A percentile compares a stretch with the other conserved stretches of the same genome.
Conservation (phyloP, 2,888 invertebrate genomes). For the Polydrusus pterygomalis region DNA sequence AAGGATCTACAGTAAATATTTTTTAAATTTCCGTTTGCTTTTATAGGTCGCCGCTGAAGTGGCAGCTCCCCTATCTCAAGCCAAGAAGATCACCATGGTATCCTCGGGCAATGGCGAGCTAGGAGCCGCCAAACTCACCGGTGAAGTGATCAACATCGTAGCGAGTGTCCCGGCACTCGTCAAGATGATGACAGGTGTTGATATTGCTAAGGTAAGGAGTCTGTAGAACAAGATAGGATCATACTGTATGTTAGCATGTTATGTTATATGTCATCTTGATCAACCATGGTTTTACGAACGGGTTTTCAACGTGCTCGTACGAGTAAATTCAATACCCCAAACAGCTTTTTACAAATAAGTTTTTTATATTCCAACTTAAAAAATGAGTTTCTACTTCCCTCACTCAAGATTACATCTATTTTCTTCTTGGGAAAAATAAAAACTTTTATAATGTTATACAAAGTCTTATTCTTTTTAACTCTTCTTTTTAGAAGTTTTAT, state of each 20-base stretch:
- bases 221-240: background rate
- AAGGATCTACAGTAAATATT: background rate
- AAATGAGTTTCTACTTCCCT: too few species aligned
- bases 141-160: conserved; percentile 95
- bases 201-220: conserved; percentile 85
- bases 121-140: conserved; percentile 95
- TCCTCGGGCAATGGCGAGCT: conserved; percentile 93
- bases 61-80: conserved; percentile 94
- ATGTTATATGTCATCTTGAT: background rate
- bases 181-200: conserved; percentile 94
- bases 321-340: too few species aligned
- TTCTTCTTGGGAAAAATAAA: too few species aligned
- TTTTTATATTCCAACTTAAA: too few species aligned
- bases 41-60: conserved; percentile 95
- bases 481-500: too few species aligned
- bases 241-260: background rate
- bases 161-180: conserved; percentile 94
- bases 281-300: too few species aligned
- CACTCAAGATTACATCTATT: too few species aligned
- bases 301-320: too few species aligned
- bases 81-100: conserved; percentile 97
- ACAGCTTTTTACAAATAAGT: too few species aligned
- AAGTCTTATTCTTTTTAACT: too few species aligned
- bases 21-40: background rate
- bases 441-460: too few species aligned